Percentiles rank a stretch among this genome's conserved stretches.
Evolutionary conservation across 2,113 vertebrate genomes (phyloP).

Genomic region (Aspidoscelis tigris): DNA sequence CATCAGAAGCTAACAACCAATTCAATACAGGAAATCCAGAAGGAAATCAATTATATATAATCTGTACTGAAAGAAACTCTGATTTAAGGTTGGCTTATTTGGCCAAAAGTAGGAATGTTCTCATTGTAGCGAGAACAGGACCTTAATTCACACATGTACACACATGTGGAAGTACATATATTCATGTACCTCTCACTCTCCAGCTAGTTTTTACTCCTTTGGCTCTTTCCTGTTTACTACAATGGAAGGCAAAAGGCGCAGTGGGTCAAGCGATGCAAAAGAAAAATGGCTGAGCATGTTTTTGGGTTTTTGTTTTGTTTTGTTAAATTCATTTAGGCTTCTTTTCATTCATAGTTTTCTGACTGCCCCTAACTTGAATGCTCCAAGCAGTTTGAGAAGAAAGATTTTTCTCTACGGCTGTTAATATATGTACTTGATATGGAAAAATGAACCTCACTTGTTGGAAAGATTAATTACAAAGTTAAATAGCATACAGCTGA

Average conservation of each 20-base stretch:
- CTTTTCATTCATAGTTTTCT: constrained; percentile 20
- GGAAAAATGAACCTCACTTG: constrained; percentile 19
- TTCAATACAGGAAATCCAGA: constrained; percentile 26
- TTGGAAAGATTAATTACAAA: constrained; percentile 35
- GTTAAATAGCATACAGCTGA: constrained; percentile 45
- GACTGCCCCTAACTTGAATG: constrained; percentile 4
- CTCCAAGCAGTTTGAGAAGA: constrained; percentile 6
- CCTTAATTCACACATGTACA: too few species aligned
- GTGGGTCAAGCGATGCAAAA: background rate
- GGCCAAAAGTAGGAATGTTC: constrained; percentile 1
- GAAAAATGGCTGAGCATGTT: background rate
- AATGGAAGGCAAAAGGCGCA: background rate
- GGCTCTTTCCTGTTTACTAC: background rate
- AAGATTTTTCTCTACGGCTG: constrained; percentile 4
- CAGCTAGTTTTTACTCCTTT: background rate
- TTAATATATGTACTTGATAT: constrained; percentile 19
- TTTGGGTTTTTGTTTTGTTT: background rate
- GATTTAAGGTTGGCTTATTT: too few species aligned
- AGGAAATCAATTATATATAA: background rate
- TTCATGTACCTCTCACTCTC: background rate
- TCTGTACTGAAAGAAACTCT: too few species aligned
- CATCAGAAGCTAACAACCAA: constrained; percentile 25
- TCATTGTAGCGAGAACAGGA: too few species aligned
- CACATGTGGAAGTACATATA: too few species aligned
- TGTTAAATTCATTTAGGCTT: background rate